Evolutionary conservation across 2,113 vertebrate genomes (phyloP).

Genomic region (Raja brachyura): DNA sequence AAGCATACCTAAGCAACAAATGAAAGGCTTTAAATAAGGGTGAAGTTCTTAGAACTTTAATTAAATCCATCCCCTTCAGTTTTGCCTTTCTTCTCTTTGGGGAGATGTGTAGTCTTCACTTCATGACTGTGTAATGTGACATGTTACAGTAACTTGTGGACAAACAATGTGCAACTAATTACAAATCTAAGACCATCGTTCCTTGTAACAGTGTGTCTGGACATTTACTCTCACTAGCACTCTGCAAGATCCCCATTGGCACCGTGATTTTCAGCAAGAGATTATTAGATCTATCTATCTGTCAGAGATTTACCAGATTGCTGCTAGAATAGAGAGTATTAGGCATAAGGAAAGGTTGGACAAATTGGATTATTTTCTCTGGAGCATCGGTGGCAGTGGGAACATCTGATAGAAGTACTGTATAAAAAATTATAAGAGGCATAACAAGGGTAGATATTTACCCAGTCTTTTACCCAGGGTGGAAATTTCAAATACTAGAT

Average conservation of each 20-base stretch:
- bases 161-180: not conserved
- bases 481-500: no score
- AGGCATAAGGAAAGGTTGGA: no score
- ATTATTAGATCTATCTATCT: not conserved
- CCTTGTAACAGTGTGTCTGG: not conserved
- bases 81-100: not conserved
- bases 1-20: not conserved
- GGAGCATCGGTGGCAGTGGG: no score
- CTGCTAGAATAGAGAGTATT: no score
- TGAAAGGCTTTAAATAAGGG: not conserved
- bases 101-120: not conserved
- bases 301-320: no score
- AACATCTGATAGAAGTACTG: no score
- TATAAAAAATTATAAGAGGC: no score
- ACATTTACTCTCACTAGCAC: not conserved
- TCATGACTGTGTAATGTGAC: not conserved
- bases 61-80: not conserved
- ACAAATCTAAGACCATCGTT: not conserved
- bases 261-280: not conserved
- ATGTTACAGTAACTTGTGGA: not conserved
- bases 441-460: no score
- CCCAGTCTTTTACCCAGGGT: no score
- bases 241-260: not conserved
- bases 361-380: no score
- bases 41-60: not conserved